Evolutionary conservation across 2,797 vertebrate genomes (phyloP).

Genomic region (Mycteria americana): DNA sequence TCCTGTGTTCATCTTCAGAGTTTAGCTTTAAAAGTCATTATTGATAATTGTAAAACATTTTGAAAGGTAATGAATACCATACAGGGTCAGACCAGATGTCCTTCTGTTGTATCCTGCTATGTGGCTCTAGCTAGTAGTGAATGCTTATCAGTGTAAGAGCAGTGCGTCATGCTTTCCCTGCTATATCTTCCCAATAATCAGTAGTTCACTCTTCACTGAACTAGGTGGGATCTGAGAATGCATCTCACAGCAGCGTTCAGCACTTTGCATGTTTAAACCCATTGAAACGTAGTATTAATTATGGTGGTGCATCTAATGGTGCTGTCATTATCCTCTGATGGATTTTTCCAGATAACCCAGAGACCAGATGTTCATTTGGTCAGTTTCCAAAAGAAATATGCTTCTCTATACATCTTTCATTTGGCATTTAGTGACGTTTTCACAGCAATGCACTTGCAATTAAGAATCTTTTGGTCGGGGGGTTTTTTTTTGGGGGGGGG

Average conservation of each 20-base stretch:
- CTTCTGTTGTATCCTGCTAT: background rate
- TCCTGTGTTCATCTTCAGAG: background rate
- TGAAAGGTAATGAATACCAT: background rate
- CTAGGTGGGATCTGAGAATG: slow-evolving; percentile 34
- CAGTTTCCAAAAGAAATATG: slow-evolving; percentile 52
- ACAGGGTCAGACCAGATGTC: background rate
- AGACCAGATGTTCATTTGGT: slow-evolving; percentile 64
- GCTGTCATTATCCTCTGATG: slow-evolving; percentile 42
- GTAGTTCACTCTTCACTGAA: slow-evolving; percentile 21
- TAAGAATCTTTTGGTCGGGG: background rate
- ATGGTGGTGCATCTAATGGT: background rate
- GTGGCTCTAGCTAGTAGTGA: background rate
- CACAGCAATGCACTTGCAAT: background rate
- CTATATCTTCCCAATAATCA: slow-evolving; percentile 50
- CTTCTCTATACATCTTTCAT: slow-evolving; percentile 21
- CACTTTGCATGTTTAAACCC: slow-evolving; percentile 50
- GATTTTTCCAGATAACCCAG: slow-evolving; percentile 49
- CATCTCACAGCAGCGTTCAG: slow-evolving; percentile 5
- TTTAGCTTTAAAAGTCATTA: background rate
- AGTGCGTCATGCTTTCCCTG: slow-evolving; percentile 18
- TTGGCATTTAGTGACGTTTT: background rate
- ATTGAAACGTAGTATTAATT: slow-evolving; percentile 47
- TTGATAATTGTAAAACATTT: background rate
- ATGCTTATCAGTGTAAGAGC: background rate
- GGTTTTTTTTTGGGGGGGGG: no score